phyloP scores from a whole-genome alignment of 2,888 invertebrate species.

The Priocnemis perturbator region DNA sequence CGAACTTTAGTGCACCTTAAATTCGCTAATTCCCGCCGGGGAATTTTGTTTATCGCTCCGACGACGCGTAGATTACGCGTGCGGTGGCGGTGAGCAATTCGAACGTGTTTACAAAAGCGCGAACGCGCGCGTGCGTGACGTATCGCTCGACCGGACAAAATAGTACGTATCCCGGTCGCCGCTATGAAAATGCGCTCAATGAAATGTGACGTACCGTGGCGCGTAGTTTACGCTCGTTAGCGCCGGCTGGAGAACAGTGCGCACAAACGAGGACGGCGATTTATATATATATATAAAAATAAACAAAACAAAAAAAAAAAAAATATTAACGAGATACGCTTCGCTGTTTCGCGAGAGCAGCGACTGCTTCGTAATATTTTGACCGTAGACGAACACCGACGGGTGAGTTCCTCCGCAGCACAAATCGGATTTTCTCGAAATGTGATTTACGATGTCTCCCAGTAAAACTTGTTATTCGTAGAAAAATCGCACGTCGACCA shows the following conservation, averaged over 20 bases:
- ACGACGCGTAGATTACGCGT: too few species aligned
- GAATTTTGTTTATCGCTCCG: background rate
- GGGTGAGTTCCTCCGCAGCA: background rate
- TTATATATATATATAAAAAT: constrained; percentile 11
- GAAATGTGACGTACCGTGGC: constrained; percentile 21
- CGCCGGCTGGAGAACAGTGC: background rate
- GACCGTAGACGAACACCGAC: background rate
- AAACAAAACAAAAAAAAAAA: constrained; percentile 15
- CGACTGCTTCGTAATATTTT: too few species aligned
- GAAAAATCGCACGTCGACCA: constrained; percentile 20
- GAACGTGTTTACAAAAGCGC: too few species aligned
- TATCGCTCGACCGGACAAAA: too few species aligned
- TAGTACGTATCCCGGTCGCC: background rate
- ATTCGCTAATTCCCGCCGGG: too few species aligned
- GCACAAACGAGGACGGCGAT: constrained; percentile 13
- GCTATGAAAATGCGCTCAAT: constrained; percentile 33
- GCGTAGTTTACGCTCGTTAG: constrained; percentile 31
- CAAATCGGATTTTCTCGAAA: constrained; percentile 5
- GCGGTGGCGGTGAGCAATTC: too few species aligned
- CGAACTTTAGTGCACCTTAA: too few species aligned
- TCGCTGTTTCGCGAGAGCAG: too few species aligned
- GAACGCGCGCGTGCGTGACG: too few species aligned
- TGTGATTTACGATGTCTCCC: constrained; percentile 20
- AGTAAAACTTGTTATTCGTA: constrained; percentile 29
- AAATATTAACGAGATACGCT: too few species aligned